phyloP scores from a whole-genome alignment of 2,113 vertebrate species.

The Hydropotes inermis region DNA sequence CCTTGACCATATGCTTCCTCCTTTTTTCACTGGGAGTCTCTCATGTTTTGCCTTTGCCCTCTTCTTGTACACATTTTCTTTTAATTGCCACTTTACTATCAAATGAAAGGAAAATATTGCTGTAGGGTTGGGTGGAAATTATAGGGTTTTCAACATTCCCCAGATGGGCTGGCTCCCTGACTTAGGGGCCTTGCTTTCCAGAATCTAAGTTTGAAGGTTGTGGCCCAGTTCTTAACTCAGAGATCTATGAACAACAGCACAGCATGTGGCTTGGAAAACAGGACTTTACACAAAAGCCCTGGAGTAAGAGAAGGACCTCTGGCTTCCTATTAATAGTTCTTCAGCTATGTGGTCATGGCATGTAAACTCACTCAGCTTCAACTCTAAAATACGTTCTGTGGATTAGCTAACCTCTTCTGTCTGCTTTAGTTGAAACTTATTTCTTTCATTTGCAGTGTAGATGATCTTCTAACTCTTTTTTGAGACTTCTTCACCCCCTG shows the following conservation, averaged over 20 bases:
- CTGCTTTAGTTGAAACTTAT: not conserved
- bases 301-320: not conserved
- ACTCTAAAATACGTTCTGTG: not conserved
- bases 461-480: not conserved
- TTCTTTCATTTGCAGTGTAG: not conserved
- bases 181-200: slow-evolving; percentile 16
- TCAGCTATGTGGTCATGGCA: not conserved
- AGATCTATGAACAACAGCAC: not conserved
- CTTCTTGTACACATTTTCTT: slow-evolving; percentile 47
- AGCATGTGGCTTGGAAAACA: not conserved
- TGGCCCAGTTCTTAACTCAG: slow-evolving; percentile 11
- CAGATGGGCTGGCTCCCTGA: slow-evolving; percentile 33
- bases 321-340: not conserved
- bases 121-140: slow-evolving; percentile 62
- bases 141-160: slow-evolving; percentile 55
- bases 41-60: slow-evolving; percentile 35
- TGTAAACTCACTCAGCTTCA: not conserved
- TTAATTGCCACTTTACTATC: slow-evolving; percentile 66
- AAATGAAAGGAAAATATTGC: slow-evolving; percentile 70
- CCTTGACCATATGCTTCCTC: slow-evolving; percentile 1
- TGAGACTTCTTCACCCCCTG: rapidly evolving
- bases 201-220: not conserved
- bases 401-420: not conserved
- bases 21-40: slow-evolving; percentile 7
- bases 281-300: not conserved